Percentiles rank a stretch among this genome's conserved stretches.
phyloP scores from a whole-genome alignment of 1,140 invertebrate species.

The Ceratina calcarata region DNA sequence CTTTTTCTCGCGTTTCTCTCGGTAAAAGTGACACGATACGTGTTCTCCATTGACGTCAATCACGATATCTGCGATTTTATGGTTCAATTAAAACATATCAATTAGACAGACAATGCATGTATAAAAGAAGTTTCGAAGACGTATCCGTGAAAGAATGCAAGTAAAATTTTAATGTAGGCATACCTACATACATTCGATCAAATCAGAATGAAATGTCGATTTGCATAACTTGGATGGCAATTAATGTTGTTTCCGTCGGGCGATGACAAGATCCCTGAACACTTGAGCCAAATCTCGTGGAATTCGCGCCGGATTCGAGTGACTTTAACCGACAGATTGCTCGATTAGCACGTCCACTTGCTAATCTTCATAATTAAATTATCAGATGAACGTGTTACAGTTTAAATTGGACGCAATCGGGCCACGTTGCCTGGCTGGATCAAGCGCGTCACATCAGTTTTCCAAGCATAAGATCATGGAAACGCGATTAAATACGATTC shows the following conservation, averaged over 20 bases:
- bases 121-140: background rate
- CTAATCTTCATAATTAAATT: conserved; percentile 44
- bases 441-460: background rate
- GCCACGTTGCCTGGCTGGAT: background rate
- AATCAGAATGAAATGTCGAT: background rate
- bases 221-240: conserved; percentile 5
- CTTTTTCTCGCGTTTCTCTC: conserved; percentile 17
- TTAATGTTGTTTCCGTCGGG: conserved; percentile 3
- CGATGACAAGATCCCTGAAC: background rate
- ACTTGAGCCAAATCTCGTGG: background rate
- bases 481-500: background rate
- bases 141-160: background rate
- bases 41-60: conserved; percentile 31
- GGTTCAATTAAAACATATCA: conserved; percentile 22
- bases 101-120: background rate
- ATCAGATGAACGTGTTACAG: conserved; percentile 6
- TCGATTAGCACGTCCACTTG: conserved; percentile 30
- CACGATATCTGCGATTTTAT: conserved; percentile 21
- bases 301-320: conserved; percentile 15
- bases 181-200: background rate
- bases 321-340: conserved; percentile 43
- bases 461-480: background rate
- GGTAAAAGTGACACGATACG: background rate
- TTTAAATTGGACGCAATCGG: background rate
- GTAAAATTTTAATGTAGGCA: too few species aligned